A percentile compares a stretch with the other conserved stretches of the same genome.
Conservation (phyloP, 1,140 invertebrate species). For the Hetaerina americana region DNA sequence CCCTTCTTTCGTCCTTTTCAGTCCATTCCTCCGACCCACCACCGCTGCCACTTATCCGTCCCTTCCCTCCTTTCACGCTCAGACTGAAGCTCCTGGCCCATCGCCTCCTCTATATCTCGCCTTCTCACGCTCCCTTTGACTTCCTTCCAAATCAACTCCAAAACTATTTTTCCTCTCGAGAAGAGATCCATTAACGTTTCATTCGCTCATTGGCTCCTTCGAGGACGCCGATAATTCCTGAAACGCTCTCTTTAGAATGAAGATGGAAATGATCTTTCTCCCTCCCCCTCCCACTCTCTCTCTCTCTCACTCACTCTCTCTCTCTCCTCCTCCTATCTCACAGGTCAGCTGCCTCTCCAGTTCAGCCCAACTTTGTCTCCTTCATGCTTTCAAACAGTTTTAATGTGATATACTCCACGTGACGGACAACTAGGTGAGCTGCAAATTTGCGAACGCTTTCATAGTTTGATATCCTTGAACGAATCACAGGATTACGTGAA, state of each 20-base stretch:
- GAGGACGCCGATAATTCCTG: neutral
- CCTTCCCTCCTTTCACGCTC: neutral
- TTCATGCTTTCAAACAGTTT: too few species aligned
- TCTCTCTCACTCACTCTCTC: too few species aligned
- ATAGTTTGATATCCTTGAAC: too few species aligned
- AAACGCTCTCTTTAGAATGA: neutral
- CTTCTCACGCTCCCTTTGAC: neutral
- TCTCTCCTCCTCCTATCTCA: too few species aligned
- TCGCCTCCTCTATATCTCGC: too few species aligned
- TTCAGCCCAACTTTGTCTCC: too few species aligned
- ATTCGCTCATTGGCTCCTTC: neutral
- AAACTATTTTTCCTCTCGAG: neutral
- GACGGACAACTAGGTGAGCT: too few species aligned
- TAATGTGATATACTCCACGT: too few species aligned
- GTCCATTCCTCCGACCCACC: neutral
- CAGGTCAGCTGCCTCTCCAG: too few species aligned
- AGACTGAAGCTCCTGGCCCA: too few species aligned
- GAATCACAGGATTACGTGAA: too few species aligned
- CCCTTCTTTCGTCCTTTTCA: neutral
- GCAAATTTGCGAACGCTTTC: too few species aligned
- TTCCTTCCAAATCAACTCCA: neutral
- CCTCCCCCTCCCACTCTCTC: neutral
- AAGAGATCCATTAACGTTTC: neutral
- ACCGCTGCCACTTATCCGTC: neutral
- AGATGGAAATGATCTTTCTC: neutral